Evolutionary conservation across 2,888 invertebrate genomes (phyloP).

Genomic region (Scaptomyza tumidula): DNA sequence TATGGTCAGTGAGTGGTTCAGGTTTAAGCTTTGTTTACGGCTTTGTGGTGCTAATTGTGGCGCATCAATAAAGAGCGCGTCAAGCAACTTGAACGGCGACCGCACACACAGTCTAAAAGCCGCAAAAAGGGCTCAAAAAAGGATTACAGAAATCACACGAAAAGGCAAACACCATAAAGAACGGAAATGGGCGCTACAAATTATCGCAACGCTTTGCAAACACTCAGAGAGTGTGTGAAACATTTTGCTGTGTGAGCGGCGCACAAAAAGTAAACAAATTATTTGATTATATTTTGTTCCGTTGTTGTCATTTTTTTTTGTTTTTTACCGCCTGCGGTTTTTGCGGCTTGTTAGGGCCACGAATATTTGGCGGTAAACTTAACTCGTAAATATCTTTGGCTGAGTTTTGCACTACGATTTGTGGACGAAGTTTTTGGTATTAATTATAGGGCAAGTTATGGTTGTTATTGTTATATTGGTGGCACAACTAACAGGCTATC

Average conservation of each 20-base stretch:
- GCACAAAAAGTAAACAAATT: constrained; percentile 74
- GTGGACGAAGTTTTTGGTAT: constrained; percentile 57
- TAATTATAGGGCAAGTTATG: constrained; percentile 58
- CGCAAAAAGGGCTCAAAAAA: constrained; percentile 14
- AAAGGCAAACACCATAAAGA: constrained; percentile 54
- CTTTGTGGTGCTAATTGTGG: constrained; percentile 73
- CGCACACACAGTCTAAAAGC: constrained; percentile 53
- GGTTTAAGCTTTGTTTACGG: constrained; percentile 74
- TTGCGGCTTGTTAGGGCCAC: constrained; percentile 63
- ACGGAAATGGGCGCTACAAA: constrained; percentile 80
- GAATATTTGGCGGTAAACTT: constrained; percentile 65
- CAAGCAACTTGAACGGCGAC: constrained; percentile 41
- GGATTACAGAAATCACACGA: constrained; percentile 17
- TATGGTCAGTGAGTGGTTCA: constrained; percentile 45
- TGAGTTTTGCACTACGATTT: constrained; percentile 22
- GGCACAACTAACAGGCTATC: constrained; percentile 52
- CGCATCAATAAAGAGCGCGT: constrained; percentile 67
- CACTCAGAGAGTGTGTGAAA: constrained; percentile 47
- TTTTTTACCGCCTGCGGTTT: constrained; percentile 54
- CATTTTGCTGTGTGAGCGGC: constrained; percentile 45
- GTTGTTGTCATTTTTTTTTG: constrained; percentile 56
- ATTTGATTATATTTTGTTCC: constrained; percentile 69
- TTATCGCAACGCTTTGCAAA: constrained; percentile 57
- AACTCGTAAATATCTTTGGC: constrained; percentile 49
- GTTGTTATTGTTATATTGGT: constrained; percentile 3